Percentiles rank a stretch among this genome's conserved stretches.
phyloP scores from a whole-genome alignment of 2,888 invertebrate species.

The Cerceris ruficornis region DNA sequence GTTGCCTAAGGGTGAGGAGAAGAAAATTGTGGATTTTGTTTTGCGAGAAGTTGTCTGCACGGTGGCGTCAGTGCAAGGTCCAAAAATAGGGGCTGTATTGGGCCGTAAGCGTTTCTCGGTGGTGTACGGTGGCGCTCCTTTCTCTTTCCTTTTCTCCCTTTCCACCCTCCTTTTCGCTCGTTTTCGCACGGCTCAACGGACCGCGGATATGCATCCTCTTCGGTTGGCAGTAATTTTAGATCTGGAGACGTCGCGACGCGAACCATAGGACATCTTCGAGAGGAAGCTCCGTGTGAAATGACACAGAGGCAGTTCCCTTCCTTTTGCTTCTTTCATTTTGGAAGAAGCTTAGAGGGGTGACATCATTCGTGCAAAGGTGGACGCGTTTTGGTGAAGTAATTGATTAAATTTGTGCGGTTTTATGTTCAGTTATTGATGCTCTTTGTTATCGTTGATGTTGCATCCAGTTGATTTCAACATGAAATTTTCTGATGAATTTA shows the following conservation, averaged over 20 bases:
- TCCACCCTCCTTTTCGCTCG: constrained; percentile 15
- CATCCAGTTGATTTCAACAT: too few species aligned
- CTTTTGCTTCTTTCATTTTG: constrained; percentile 4
- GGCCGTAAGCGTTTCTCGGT: constrained; percentile 48
- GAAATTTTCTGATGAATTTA: too few species aligned
- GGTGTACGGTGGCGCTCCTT: constrained; percentile 4
- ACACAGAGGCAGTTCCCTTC: constrained; percentile 6
- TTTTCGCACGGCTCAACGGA: constrained; percentile 65
- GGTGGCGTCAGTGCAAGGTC: constrained; percentile 54
- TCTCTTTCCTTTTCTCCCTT: too few species aligned
- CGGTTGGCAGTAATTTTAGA: constrained; percentile 72
- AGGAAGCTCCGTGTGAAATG: constrained; percentile 15
- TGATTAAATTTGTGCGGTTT: too few species aligned
- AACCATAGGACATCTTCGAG: constrained; percentile 32
- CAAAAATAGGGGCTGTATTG: constrained; percentile 66
- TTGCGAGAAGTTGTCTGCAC: constrained; percentile 50
- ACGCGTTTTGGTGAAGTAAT: too few species aligned
- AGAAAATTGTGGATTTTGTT: constrained; percentile 45
- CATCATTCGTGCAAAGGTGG: too few species aligned
- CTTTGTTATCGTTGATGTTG: too few species aligned
- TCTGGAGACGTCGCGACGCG: constrained; percentile 58
- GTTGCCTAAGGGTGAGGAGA: neutral
- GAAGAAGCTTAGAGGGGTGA: too few species aligned
- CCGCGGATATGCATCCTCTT: constrained; percentile 64
- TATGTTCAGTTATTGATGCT: too few species aligned